Evolutionary conservation across 2,797 vertebrate genomes (phyloP).

Genomic region (Pelochelys cantorii): DNA sequence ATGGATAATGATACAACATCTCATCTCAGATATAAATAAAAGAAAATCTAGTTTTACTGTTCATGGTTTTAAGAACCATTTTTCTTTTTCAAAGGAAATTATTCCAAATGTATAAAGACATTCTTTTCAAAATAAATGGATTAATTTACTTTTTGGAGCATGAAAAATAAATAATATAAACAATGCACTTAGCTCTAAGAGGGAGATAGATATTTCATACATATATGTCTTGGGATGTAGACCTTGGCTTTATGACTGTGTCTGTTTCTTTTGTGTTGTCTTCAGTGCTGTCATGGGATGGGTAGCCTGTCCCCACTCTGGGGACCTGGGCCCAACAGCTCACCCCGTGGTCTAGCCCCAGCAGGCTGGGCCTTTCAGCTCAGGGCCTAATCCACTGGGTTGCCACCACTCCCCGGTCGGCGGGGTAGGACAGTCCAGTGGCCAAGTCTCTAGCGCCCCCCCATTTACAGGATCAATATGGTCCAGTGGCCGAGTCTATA

Average conservation of each 20-base stretch:
- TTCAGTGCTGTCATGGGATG: not conserved
- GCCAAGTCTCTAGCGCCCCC: too few relatives aligned
- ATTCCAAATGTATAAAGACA: constrained; percentile 69
- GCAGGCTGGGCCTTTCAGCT: too few relatives aligned
- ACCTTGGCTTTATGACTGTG: constrained; percentile 21
- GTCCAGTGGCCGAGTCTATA: too few relatives aligned
- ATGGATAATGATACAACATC: constrained; percentile 60
- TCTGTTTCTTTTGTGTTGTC: constrained; percentile 5
- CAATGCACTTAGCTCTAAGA: constrained; percentile 35
- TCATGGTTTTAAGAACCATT: constrained; percentile 66
- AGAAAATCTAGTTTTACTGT: constrained; percentile 51
- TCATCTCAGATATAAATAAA: constrained; percentile 53
- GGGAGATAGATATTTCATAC: constrained; percentile 11
- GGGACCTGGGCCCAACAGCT: too few relatives aligned
- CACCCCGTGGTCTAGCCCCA: too few relatives aligned
- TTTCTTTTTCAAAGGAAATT: constrained; percentile 68
- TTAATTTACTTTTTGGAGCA: constrained; percentile 71
- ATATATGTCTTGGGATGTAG: not conserved
- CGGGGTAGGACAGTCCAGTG: too few relatives aligned
- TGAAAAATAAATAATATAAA: constrained; percentile 67
- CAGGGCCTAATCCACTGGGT: too few relatives aligned
- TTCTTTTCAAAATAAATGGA: constrained; percentile 56
- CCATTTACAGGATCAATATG: too few relatives aligned
- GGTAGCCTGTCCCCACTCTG: too few relatives aligned
- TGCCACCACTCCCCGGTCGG: too few relatives aligned